Base-by-base conservation (phyloP, 2,888 invertebrate species). In the Tricholauxania praeusta region DNA sequence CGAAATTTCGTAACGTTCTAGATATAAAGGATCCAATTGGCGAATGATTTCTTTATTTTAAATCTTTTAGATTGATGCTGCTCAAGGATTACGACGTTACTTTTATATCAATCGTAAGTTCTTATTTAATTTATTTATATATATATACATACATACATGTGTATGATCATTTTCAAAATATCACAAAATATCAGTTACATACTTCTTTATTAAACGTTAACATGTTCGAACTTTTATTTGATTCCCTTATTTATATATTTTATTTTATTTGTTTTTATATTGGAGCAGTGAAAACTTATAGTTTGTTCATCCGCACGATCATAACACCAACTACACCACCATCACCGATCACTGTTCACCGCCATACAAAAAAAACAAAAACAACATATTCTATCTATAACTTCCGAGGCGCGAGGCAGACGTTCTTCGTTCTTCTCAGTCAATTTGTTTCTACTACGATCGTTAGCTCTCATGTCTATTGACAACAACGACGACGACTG, bases 401-500 rank as follows among this genome's bases (percentile, higher is more conserved):
- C 67, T 57, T 28, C 22, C 39, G 39, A 39, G 39, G 39, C 39
- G 39, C 39, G 39, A 39, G 39, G 39, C 39, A 39, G 39, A 10
- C 39, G 39, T 39, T 39, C 39, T 7, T 39, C 10, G 39, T 39
- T 39, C 39, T 39, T 67, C 55, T 55, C 55, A 55, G 57, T 67
- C 8, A 55, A 55, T 67, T 48, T 57, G 12, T 39, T 39, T 57
- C 70, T 63, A 62, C 63, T 62, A 79, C 78, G 78, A 79, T 79
- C 77, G 77, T 79, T 79, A 78, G 78, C 78, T 77, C 79, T 75
- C 76, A 78, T 78, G 76, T 77, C 77, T 77, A 77, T 77, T 72
- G 76, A 75, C 76, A 65, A 72, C 73, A 73, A 75, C 76, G 74
- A 74, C 74, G 74, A 71, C 75, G 51, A 72, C 70, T 72, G 65